These are phyloP conservation scores for Periphyllus acericola DNA, from an alignment of 2,888 invertebrate genomes.

Conservation along the genomic window DNA sequence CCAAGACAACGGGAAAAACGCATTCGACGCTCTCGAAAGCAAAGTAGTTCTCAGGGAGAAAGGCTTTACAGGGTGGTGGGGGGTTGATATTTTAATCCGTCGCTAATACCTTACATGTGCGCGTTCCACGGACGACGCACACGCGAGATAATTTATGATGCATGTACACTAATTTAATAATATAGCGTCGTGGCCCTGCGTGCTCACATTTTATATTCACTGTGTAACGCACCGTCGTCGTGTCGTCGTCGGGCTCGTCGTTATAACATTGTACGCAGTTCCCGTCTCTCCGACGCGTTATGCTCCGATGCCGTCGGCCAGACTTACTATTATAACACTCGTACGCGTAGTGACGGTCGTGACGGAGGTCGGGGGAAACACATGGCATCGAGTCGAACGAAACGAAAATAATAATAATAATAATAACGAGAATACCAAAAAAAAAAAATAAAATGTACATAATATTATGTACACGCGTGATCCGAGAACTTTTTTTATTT, in stretches of 20 bases:
- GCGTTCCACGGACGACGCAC: conserved; percentile 7
- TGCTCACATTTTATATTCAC: conserved; percentile 30
- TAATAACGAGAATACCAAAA: neutral
- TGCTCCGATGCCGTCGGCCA: conserved; percentile 13
- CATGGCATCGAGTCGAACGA: conserved; percentile 32
- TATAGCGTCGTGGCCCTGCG: neutral
- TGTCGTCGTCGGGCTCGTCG: conserved; percentile 1
- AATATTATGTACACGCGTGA: neutral
- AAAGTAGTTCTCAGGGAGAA: neutral
- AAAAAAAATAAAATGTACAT: neutral
- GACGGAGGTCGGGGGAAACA: conserved; percentile 11
- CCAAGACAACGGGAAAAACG: too few species aligned
- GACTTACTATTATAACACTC: neutral
- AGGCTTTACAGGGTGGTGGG: neutral
- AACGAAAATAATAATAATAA: conserved; percentile 35
- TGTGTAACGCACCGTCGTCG: neutral
- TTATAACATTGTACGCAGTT: neutral
- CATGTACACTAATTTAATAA: neutral
- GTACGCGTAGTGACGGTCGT: neutral
- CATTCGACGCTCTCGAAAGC: neutral
- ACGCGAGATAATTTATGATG: conserved; percentile 48
- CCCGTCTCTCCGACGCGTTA: conserved; percentile 18
- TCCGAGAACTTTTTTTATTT: neutral
- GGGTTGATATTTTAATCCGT: conserved; percentile 47
- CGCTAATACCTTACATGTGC: conserved; percentile 56